Base-by-base conservation (phyloP, 2,797 vertebrate species). In the Acanthurus tractus region DNA sequence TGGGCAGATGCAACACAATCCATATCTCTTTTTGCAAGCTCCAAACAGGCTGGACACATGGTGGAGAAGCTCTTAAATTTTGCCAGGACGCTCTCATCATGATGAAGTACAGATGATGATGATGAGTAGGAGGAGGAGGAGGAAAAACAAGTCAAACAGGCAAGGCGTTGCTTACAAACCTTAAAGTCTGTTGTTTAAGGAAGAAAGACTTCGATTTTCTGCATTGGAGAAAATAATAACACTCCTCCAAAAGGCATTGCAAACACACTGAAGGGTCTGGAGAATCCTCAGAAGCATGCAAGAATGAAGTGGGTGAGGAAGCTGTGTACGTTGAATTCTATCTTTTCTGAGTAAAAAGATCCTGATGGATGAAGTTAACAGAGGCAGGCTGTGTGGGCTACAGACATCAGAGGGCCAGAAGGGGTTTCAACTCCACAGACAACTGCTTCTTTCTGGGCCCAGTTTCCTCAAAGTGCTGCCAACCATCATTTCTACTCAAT, bases 181-280 rank as follows among this genome's bases (percentile, higher is more conserved):
- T 69, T 64, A 63, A 75, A 79, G 59, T 52, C 46, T 76, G n/a
- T 57, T 8, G 20, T 73, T 82, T 70, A 69, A 57, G 79, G 71
- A 81, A 80, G 54, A 81, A 67, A 76, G 64, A 29, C 58, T 77
- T 79, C 7, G 55, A 73, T 76, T 80, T 78, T 58, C 48, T 61
- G 45, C 14, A 8, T 69, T 56, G 44, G 56, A 55, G 44, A 65
- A 48, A 72, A 63, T 53, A 54, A 29, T 29, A 48, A 70, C 15
- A 49, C 53, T 78, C 52, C 61, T 48, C 23, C 7, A 6, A 56
- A 69, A 46, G 42, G 56, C 72, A 40, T 11, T 17, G 52, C 17
- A 70, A 36, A 64, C 68, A 70, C 46, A 48, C 67, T 7, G 34
- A 57, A 46, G 61, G 74, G 59, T 63, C 63, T 61, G 64, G 54